Percentiles rank a stretch among this genome's conserved stretches.
Conservation (phyloP, 2,113 vertebrate genomes). For the Nanorana parkeri region DNA sequence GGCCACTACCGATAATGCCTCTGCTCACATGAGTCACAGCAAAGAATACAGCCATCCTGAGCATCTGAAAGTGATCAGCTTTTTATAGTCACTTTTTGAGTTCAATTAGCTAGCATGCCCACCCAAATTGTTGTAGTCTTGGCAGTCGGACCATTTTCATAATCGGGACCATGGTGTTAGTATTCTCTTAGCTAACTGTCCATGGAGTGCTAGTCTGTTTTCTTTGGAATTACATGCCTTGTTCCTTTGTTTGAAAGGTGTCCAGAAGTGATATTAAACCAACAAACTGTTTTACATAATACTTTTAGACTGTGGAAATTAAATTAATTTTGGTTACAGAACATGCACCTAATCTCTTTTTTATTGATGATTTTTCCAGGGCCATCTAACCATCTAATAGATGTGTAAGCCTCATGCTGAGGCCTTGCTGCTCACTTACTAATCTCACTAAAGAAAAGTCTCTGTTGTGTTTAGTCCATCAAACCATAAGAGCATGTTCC, state of each 20-base stretch:
- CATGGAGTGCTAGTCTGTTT: constrained; percentile 45
- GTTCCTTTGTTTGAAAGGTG: constrained; percentile 35
- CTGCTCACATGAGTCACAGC: background rate
- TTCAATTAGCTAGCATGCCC: constrained; percentile 43
- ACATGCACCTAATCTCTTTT: constrained; percentile 16
- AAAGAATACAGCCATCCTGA: constrained; percentile 10
- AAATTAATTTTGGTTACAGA: constrained; percentile 44
- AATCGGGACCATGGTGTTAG: constrained; percentile 38
- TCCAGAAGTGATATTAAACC: constrained; percentile 36
- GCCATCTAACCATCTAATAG: constrained; percentile 18
- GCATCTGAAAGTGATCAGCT: constrained; percentile 53
- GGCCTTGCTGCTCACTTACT: background rate
- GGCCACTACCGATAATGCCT: background rate
- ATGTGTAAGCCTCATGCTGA: background rate
- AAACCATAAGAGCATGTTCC: no score
- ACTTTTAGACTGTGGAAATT: constrained; percentile 22
- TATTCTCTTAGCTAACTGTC: constrained; percentile 53
- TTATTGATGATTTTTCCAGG: constrained; percentile 44
- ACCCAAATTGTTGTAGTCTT: constrained; percentile 54
- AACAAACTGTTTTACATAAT: constrained; percentile 41
- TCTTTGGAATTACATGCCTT: constrained; percentile 41
- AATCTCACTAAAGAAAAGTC: background rate
- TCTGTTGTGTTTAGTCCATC: background rate
- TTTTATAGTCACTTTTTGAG: constrained; percentile 48
- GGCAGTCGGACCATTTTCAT: constrained; percentile 27